Conservation (phyloP, 2,113 vertebrate genomes). For the Tricholaema leucomelas region DNA sequence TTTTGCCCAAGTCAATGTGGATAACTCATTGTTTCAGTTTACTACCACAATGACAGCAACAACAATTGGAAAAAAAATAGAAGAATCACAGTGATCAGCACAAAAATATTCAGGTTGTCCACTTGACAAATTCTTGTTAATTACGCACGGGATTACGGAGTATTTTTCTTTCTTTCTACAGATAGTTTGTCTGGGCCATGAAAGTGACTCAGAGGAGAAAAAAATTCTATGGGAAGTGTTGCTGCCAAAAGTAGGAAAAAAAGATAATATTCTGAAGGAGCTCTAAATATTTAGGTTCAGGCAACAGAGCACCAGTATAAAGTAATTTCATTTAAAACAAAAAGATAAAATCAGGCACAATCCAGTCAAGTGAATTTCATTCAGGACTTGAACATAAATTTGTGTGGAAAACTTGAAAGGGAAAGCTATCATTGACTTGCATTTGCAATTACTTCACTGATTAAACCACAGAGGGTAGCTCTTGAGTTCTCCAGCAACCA, state of each 20-base stretch:
- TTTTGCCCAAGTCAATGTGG: not conserved
- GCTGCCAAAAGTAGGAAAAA: not conserved
- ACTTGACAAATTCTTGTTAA: not conserved
- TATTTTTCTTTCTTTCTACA: not conserved
- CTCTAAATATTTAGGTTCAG: not conserved
- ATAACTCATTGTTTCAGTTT: not conserved
- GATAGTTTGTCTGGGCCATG: not conserved
- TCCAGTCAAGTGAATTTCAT: not conserved
- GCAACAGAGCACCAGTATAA: not conserved
- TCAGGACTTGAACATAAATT: not conserved
- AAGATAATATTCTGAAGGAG: not conserved
- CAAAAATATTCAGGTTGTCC: not conserved
- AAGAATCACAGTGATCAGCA: not conserved
- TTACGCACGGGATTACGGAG: not conserved
- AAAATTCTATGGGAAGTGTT: not conserved
- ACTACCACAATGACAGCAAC: not conserved
- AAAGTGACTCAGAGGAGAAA: not conserved
- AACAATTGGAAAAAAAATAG: not conserved
- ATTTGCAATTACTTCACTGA: not conserved
- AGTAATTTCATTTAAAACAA: not conserved
- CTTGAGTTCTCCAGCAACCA: not conserved
- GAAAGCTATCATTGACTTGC: not conserved
- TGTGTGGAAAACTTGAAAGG: not conserved
- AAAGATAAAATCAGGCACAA: not conserved
- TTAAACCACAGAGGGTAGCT: not conserved